These are phyloP conservation scores for Poeciliopsis gracilis DNA, from an alignment of 2,797 vertebrate species.

Conservation along the genomic window DNA sequence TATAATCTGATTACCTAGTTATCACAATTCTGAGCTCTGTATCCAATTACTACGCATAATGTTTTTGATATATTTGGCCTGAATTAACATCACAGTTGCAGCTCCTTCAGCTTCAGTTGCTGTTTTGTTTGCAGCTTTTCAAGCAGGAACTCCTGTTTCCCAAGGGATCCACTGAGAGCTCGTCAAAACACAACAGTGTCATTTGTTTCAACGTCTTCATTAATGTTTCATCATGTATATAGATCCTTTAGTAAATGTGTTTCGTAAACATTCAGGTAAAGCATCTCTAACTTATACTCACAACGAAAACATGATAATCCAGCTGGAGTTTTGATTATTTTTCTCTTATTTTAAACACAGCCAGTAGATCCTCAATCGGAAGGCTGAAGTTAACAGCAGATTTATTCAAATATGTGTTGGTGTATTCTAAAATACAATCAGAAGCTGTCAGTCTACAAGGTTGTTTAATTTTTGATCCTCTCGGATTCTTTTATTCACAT, in stretches of 20 bases:
- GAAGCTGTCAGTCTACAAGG: slow-evolving; percentile 33
- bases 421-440: slow-evolving; percentile 34
- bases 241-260: slow-evolving; percentile 14
- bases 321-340: not conserved
- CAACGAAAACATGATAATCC: not conserved
- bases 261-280: slow-evolving; percentile 33
- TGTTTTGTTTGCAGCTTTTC: slow-evolving; percentile 30
- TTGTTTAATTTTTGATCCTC: slow-evolving; percentile 58
- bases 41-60: not conserved
- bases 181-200: not conserved
- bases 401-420: slow-evolving; percentile 44
- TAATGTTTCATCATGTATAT: slow-evolving; percentile 32
- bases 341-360: not conserved
- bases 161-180: not conserved
- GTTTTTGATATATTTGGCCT: slow-evolving; percentile 14
- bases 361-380: slow-evolving; percentile 4
- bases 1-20: not conserved
- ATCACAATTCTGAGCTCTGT: slow-evolving; percentile 1
- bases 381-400: slow-evolving; percentile 33
- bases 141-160: slow-evolving; percentile 8
- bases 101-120: slow-evolving; percentile 23
- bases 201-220: slow-evolving; percentile 23
- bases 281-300: not conserved
- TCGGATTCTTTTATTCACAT: slow-evolving; percentile 61
- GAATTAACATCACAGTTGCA: slow-evolving; percentile 22